Evolutionary conservation across 1,140 invertebrate genomes (phyloP), one percentile per base, ranked within the genome.

Genomic region (Cherax destructor): DNA sequence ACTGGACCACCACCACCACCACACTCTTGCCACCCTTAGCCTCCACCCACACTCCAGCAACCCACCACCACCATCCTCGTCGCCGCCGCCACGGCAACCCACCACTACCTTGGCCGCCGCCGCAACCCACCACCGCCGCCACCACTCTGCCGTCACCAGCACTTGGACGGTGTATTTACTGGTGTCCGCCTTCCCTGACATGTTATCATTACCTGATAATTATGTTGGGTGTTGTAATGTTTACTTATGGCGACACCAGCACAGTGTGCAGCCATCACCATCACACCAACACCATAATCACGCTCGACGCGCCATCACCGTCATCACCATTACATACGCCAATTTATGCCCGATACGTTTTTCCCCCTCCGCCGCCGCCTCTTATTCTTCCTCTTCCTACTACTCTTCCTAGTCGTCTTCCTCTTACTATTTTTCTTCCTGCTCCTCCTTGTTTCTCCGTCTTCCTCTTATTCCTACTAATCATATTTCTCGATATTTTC

Each of bases 131-230:
- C 56, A 59, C 56, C 56, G 11, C 18, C 4, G 18, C 61, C 18
- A 16, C 61, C 21, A 21, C 11, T 18, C 11, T 13, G 21, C 18
- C 61, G 11, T 65, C 61, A 2, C 61, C 61, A 59, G 3, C 61
- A 65, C 61, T 65, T 65, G 61, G 56, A 59, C 56, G 16, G 56
- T 9, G 56, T 59, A 59, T 59, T 59, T 59, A 59, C 56, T 59
- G 3, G 56, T 59, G 56, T 3, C 56, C 24, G 13, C 49, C 77
- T 30, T 49, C 24, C 78, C 78, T 80, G 78, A 80, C 78, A 80
- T 80, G 78, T 52, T 80, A 80, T 80, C 78, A 80, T 80, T 80
- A 80, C 18, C 49, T 0, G 49, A 80, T 49, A 80, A 80, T 80
- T 80, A 80, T 80, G 47, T 21, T 52, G 24, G 11, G 50, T 49